Evolutionary conservation across 1,140 invertebrate genomes (phyloP), one percentile per base, ranked within the genome.

Genomic region (Diorhabda sublineata): DNA sequence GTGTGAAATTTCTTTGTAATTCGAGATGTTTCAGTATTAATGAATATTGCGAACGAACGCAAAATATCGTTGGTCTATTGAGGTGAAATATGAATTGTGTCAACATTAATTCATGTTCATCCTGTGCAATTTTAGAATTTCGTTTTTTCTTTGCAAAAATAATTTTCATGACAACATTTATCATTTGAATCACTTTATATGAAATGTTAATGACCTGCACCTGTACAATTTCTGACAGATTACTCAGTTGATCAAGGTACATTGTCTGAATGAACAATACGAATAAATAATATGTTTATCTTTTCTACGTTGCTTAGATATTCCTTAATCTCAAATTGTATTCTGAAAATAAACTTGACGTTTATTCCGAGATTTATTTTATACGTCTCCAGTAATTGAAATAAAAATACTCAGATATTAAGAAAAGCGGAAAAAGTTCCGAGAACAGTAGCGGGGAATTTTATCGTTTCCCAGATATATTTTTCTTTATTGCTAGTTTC

Each of bases 301-400:
- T 44, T 58, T 65, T 58, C 64, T 52, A 42, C 64, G 42, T 65
- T 58, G 57, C 64, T 44, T 52, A 44, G 47, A 65, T 65, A 58
- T 65, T 65, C 64, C 52, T 58, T 58, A 65, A 65, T 65, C 58
- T 65, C 64, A 58, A 65, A 65, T 65, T 65, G 64, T 65, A 65
- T 65, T 65, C 64, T 6, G 42, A 52, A 56, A 65, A 58, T 65
- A 65, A 57, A 65, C 52, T 58, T 65, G 64, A 65, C 64, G 64
- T 65, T 65, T 57, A 65, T 65, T 65, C 64, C 58, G 56, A 52
- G 56, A 65, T 65, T 65, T 58, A 65, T 65, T 65, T 11, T 65
- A 56, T 57, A 65, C 56, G 64, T 65, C 64, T 65, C 64, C 64
- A 41, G 64, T 65, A 65, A 65, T 65, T 65, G 64, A 65, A 65